These are phyloP conservation scores for Nannospalax galili DNA, from an alignment of 2,113 vertebrate genomes.

Conservation along the genomic window DNA sequence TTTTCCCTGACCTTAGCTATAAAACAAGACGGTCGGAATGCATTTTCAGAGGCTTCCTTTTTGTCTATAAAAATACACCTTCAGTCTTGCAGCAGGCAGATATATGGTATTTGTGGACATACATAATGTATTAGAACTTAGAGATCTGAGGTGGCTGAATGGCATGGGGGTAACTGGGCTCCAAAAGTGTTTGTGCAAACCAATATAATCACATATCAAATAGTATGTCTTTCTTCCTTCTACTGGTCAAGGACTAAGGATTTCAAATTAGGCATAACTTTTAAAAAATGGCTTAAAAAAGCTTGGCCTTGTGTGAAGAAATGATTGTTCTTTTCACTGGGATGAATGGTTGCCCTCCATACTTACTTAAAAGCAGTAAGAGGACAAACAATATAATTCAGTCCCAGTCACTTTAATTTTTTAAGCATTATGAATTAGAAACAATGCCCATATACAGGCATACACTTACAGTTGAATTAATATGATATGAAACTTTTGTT, in stretches of 20 bases:
- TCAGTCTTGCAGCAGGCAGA: constrained; percentile 68
- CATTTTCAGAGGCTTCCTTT: constrained; percentile 66
- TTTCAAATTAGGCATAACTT: constrained; percentile 51
- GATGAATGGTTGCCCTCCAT: background rate
- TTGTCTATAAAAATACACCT: constrained; percentile 74
- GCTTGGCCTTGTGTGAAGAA: constrained; percentile 44
- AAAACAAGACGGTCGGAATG: constrained; percentile 58
- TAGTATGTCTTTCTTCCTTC: constrained; percentile 18
- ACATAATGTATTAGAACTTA: constrained; percentile 71
- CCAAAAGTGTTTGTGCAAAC: constrained; percentile 47
- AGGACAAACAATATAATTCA: constrained; percentile 48
- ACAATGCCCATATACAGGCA: constrained; percentile 52
- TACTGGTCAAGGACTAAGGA: constrained; percentile 33
- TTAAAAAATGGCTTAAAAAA: constrained; percentile 54
- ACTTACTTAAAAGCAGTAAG: constrained; percentile 39
- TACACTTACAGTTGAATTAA: constrained; percentile 47
- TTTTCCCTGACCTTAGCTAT: constrained; percentile 50
- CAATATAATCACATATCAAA: constrained; percentile 63
- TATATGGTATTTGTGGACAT: constrained; percentile 57
- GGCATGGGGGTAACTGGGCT: constrained; percentile 2
- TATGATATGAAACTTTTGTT: constrained; percentile 48
- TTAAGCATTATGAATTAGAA: constrained; percentile 47
- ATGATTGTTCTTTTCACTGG: constrained; percentile 61
- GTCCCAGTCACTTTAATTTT: constrained; percentile 8
- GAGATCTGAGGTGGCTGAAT: constrained; percentile 42